Evolutionary conservation across 2,797 vertebrate genomes (phyloP), one percentile per base, ranked within the genome.

Genomic region (Erethizon dorsatum): DNA sequence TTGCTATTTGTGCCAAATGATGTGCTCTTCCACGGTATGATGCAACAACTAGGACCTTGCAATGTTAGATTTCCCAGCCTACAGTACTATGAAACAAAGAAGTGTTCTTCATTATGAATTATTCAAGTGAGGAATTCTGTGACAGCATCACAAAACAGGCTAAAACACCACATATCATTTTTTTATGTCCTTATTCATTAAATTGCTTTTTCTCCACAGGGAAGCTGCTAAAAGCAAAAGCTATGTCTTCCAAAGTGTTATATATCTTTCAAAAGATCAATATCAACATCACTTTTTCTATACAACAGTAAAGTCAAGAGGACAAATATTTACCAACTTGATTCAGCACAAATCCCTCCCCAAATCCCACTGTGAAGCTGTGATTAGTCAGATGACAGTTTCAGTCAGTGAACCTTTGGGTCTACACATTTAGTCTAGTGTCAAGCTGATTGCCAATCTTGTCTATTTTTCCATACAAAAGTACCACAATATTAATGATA

Each of bases 401-500:
- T 37, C 31, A 26, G 1, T 26, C n/a, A 77, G 6, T 57, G n/a
- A 61, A 9, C 0, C 20, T 69, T 82, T 61, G 17, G 7, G 2
- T 92, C 28, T 78, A n/a, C n/a, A 73, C 12, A 59, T 90, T 61
- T 73, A 63, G 4, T 83, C 13, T 88, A 41, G 26, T 63, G 56
- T 28, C 17, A 88, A 37, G 4, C 24, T 80, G 75, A 82, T 59
- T 85, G 54, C 6, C 8, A 87, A 45, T 50, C 26, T 90, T 22
- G 84, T 77, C 33, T 83, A 33, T 69, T 92, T 96, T 56, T 6
- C 41, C 20, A 5, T 28, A 18, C 73, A 92, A 93, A 95, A 85
- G 94, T 88, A 11, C 0, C 6, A 1, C n/a, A 75, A 52, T 96
- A 80, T 80, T 65, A 90, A 50, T 80, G 22, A 85, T 26, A 90